Base-by-base conservation (phyloP, 2,888 invertebrate species). In the Clivina fossor region DNA sequence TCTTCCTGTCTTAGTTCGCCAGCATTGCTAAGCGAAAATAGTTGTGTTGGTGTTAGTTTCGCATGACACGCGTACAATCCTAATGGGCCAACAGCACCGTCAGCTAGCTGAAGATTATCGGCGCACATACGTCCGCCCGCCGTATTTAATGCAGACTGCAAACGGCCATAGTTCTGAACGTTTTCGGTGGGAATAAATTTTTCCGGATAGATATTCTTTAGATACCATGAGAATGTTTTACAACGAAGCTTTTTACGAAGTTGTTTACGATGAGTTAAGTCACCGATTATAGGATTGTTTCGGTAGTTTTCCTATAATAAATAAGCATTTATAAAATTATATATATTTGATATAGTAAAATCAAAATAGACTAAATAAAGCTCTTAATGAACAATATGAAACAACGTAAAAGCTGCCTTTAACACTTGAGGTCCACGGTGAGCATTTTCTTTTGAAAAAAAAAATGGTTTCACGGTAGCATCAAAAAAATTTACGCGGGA, bases 201-300 rank as follows among this genome's bases (percentile, higher is more conserved):
- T 71, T 93, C 90, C 19, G 86, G 88, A 72, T 91, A 93, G 2
- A 96, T 78, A 71, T 93, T 88, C 59, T 91, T 84, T 60, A 96
- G 78, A 75, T 86, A 96, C 96, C 96, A 96, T 67, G 87, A 86
- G 76, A 97, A 97, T 65, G 80, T 83, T 71, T 93, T 90, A 74
- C 97, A 97, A 24, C 88, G 80, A 11, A 93, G 76, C 64, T 85
- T 85, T 69, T 90, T 83, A 3, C 93, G 81, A 11, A 97, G 77
- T 44, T 86, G 78, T 56, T 82, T 78, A 24, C 97, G 82, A 64
- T 90, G 88, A 0, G 85, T 85, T 33, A 95, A 79, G 76, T 95
- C 92, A 1, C 94, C 91, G 60, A 84, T 82, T 60, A 84, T 82
- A 0, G 79, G 77, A 64, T 78, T 79, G 58, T 82, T 77, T 79